Evolutionary conservation across 2,113 vertebrate species (phyloP).

Genomic region (Piprites chloris): DNA sequence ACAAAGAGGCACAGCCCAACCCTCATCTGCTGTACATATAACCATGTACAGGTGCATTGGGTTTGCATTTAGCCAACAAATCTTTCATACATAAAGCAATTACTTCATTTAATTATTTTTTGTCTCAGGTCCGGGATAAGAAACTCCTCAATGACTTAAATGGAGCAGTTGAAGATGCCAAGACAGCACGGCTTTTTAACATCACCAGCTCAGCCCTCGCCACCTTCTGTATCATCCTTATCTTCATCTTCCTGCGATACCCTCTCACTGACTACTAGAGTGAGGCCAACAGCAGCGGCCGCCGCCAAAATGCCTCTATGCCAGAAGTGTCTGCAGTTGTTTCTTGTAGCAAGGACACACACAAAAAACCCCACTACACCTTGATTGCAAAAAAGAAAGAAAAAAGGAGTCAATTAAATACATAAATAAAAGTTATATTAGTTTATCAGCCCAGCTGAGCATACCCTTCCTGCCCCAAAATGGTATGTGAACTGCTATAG

Average conservation of each 20-base stretch:
- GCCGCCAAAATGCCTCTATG: neutral
- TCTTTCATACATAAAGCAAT: neutral
- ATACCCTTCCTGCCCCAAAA: neutral
- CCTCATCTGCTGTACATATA: neutral
- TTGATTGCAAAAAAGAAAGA: neutral
- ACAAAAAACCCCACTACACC: neutral
- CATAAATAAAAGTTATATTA: neutral
- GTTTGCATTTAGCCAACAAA: neutral
- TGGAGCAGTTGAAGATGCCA: conserved; percentile 80
- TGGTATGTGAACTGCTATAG: conserved; percentile 8
- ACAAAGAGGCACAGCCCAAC: neutral
- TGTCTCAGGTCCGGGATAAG: conserved; percentile 78
- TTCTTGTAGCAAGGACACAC: conserved; percentile 55
- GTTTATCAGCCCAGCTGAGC: neutral
- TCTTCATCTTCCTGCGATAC: conserved; percentile 81
- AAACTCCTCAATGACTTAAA: conserved; percentile 81
- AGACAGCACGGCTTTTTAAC: conserved; percentile 81
- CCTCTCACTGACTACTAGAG: conserved; percentile 78
- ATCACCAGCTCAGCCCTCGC: conserved; percentile 83
- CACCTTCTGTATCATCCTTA: conserved; percentile 77
- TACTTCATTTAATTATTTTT: neutral
- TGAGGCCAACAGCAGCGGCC: neutral
- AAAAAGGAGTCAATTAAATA: neutral
- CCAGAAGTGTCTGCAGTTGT: conserved; percentile 51
- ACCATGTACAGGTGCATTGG: neutral